phyloP scores from a whole-genome alignment of 2,797 vertebrate genomes.

The Clarias pachynema region DNA sequence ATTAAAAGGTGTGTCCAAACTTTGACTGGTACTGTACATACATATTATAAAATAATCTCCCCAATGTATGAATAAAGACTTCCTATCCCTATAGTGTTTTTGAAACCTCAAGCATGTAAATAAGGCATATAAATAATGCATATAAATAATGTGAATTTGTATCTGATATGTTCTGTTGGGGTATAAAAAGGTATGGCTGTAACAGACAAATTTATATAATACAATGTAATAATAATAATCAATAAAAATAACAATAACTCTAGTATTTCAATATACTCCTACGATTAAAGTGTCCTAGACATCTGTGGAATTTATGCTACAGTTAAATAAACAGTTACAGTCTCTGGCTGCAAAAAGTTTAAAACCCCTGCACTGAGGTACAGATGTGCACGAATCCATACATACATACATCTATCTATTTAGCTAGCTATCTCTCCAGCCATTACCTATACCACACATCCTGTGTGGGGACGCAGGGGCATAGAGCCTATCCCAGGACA shows the following conservation, averaged over 20 bases:
- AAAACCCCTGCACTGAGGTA: not conserved
- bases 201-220: not conserved
- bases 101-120: not conserved
- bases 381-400: not conserved
- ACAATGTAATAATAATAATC: not conserved
- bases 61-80: too few species aligned
- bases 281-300: not conserved
- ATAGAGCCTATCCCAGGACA: too few species aligned
- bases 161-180: not conserved
- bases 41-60: too few species aligned
- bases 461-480: too few species aligned
- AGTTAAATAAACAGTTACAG: not conserved
- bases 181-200: not conserved
- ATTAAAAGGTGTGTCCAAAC: too few species aligned
- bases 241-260: not conserved
- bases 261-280: not conserved
- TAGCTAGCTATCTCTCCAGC: too few species aligned
- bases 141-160: not conserved
- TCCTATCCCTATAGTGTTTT: not conserved
- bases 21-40: too few species aligned
- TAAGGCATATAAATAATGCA: too few species aligned
- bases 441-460: too few species aligned
- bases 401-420: too few species aligned
- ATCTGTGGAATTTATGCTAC: not conserved
- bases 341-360: not conserved